A percentile compares a stretch with the other conserved stretches of the same genome.
These are phyloP conservation scores for Setipinna tenuifilis DNA, from an alignment of 2,797 vertebrate species.

Conservation along the genomic window DNA sequence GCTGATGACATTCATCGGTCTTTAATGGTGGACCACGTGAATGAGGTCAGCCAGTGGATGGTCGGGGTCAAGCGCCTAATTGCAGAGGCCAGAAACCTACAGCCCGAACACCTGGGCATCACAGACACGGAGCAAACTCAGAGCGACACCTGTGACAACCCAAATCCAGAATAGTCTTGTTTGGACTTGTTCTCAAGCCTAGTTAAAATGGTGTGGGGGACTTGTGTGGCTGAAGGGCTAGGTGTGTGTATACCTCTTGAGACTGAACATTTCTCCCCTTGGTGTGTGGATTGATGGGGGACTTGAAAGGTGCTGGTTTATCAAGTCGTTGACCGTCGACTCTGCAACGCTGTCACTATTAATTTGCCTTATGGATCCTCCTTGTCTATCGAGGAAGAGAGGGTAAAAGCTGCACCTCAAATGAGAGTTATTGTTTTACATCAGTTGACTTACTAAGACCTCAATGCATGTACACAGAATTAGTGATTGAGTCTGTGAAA, in stretches of 20 bases:
- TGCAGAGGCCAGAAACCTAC: conserved; percentile 81
- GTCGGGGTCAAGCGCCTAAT: conserved; percentile 93
- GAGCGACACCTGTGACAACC: background rate
- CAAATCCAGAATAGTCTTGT: background rate
- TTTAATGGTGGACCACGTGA: conserved; percentile 92
- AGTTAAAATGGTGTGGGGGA: background rate
- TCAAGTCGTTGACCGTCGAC: conserved; percentile 5
- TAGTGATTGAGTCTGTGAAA: background rate
- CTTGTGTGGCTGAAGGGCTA: conserved; percentile 7
- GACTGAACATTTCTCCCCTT: background rate
- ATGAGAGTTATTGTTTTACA: background rate
- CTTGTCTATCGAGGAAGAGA: background rate
- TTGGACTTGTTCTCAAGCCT: background rate
- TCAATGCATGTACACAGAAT: background rate
- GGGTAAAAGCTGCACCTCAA: background rate
- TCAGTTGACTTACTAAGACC: background rate
- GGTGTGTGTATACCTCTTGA: background rate
- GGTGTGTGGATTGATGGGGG: conserved; percentile 4
- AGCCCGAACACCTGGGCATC: conserved; percentile 46
- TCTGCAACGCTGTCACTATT: background rate
- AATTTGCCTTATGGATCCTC: background rate
- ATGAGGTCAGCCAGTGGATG: conserved; percentile 96
- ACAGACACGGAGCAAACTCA: background rate
- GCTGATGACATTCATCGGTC: conserved; percentile 91
- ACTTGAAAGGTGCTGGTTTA: background rate